Percentiles rank a stretch among this genome's conserved stretches.
These are phyloP conservation scores for Ginglymostoma cirratum DNA, from an alignment of 2,113 vertebrate genomes.

Conservation along the genomic window DNA sequence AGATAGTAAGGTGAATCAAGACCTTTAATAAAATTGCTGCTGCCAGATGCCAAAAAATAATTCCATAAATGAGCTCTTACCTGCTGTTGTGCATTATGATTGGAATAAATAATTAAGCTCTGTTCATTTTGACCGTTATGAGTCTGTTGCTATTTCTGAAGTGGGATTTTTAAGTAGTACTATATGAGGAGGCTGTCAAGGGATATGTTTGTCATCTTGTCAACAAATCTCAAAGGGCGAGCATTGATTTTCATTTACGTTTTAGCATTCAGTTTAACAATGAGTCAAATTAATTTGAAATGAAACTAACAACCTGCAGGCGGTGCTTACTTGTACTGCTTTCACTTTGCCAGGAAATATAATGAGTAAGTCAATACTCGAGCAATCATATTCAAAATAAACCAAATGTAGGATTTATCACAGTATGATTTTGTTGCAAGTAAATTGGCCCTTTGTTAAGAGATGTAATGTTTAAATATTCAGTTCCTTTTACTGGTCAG, in stretches of 20 bases:
- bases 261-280: not conserved
- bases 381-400: constrained; percentile 11
- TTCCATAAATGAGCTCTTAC: not conserved
- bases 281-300: constrained; percentile 20
- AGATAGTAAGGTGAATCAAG: not conserved
- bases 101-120: not conserved
- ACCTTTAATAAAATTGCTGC: not conserved
- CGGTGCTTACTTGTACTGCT: not conserved
- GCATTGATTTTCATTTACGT: not conserved
- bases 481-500: not conserved
- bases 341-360: constrained; percentile 7
- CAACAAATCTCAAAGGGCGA: not conserved
- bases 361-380: not conserved
- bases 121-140: not conserved
- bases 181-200: not conserved
- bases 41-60: no score
- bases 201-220: not conserved
- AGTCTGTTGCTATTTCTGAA: not conserved
- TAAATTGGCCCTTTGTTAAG: not conserved
- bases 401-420: not conserved
- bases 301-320: not conserved
- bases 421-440: not conserved
- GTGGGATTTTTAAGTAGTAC: not conserved
- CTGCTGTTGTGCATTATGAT: not conserved
- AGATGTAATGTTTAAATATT: not conserved